Percentiles rank a stretch among this genome's conserved stretches.
Conservation (phyloP, 2,113 vertebrate species). For the Bolborhynchus lineola region DNA sequence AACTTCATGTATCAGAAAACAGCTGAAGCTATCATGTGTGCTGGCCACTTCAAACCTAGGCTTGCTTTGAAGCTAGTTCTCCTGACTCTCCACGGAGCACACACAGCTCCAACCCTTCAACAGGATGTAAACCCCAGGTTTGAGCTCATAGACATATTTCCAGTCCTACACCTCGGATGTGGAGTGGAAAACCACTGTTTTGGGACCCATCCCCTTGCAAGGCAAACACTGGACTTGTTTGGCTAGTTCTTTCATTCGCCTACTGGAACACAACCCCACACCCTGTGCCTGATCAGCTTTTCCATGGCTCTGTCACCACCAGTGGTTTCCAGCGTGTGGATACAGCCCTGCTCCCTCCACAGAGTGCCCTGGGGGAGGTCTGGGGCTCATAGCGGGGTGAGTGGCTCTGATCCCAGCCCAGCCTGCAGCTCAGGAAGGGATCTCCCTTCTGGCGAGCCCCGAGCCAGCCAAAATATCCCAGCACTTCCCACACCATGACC, state of each 20-base stretch:
- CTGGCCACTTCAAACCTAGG: background rate
- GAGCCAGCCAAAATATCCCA: background rate
- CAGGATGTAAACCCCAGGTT: background rate
- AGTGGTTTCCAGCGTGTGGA: background rate
- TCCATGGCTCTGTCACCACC: background rate
- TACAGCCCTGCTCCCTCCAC: background rate
- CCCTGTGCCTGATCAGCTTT: background rate
- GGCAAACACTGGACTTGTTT: background rate
- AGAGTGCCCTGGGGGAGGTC: background rate
- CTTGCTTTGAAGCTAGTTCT: background rate
- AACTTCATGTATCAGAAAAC: background rate
- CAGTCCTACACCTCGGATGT: background rate
- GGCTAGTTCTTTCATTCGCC: background rate
- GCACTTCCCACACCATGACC: background rate
- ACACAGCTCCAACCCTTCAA: background rate
- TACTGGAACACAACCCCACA: background rate
- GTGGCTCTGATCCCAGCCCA: background rate
- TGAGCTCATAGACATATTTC: fast-evolving
- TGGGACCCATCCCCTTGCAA: background rate
- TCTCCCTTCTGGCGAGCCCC: background rate
- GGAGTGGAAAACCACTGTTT: background rate
- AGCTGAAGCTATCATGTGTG: fast-evolving
- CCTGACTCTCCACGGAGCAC: background rate
- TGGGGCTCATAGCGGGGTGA: fast-evolving
- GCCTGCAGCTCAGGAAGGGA: background rate